Evolutionary conservation across 2,888 invertebrate genomes (phyloP), one percentile per base, ranked within the genome.

Genomic region (Luffia ferchaultella): DNA sequence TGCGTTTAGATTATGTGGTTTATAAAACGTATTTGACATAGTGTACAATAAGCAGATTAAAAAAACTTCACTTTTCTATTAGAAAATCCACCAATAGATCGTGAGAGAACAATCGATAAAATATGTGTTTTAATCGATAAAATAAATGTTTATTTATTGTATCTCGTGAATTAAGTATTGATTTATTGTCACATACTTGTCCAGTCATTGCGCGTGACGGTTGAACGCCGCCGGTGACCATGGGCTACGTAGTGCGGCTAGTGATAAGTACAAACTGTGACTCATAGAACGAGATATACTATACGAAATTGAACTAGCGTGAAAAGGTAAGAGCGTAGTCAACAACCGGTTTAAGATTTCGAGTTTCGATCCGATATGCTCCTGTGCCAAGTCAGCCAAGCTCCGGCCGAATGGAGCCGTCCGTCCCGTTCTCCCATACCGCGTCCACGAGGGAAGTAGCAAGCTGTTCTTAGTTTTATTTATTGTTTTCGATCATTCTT

Each of bases 331-430:
- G 59, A 55, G 62, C 62, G 69, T 62, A 58, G 61, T 64, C 69
- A 65, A 72, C 70, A 82, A 80, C 83, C 75, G 78, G 80, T 83
- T 83, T 70, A 63, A 71, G 74, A 82, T 79, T 83, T 83, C 83
- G 79, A 80, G 79, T 82, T 79, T 76, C 74, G 74, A 82, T 77
- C 75, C 79, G 76, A 82, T 83, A 82, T 70, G 79, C 80, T 78
- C 76, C 74, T 69, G 71, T 69, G 68, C 70, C 70, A 68, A 78
- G 76, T 70, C 68, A n/a, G n/a, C 12, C 30, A 12, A 30, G 66
- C 73, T 70, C 70, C 65, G 73, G 68, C 70, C 65, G 71, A 76
- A 70, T 73, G 67, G 70, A 70, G 66, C 67, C 57, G 58, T n/a
- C 30, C 30, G 30, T 30, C 30, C 30, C 30, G 30, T 12, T 30